A percentile compares a stretch with the other conserved stretches of the same genome.
Evolutionary conservation across 1,140 invertebrate species (phyloP).

Genomic region (Elymnias hypermnestra): DNA sequence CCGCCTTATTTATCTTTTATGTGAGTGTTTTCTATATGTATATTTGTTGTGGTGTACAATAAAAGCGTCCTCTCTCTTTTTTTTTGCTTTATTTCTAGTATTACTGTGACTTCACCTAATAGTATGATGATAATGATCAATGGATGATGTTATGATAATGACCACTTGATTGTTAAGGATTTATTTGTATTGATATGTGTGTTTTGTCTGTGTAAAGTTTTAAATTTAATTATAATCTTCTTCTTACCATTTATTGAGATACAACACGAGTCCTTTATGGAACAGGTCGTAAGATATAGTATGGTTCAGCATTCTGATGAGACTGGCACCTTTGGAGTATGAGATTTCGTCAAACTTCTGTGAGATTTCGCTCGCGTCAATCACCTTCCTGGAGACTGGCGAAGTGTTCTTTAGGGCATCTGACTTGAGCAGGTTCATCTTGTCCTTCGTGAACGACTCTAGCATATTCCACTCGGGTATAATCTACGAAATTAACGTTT

Average conservation of each 20-base stretch:
- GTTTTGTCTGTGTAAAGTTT: neutral
- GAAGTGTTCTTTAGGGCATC: slow-evolving; percentile 87
- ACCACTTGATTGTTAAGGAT: no score
- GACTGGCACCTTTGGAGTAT: slow-evolving; percentile 89
- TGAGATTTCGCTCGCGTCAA: slow-evolving; percentile 84
- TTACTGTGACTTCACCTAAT: no score
- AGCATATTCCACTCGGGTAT: slow-evolving; percentile 84
- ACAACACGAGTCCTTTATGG: slow-evolving; percentile 79
- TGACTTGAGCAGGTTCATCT: slow-evolving; percentile 82
- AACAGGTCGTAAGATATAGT: slow-evolving; percentile 84
- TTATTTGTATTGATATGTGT: no score
- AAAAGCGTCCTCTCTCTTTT: no score
- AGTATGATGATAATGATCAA: no score
- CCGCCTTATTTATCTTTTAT: no score
- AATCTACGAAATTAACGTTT: slow-evolving; percentile 65
- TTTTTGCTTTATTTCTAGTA: no score
- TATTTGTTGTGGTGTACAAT: no score
- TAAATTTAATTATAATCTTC: no score
- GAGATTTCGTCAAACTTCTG: slow-evolving; percentile 91
- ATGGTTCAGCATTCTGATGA: slow-evolving; percentile 89
- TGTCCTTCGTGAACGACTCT: slow-evolving; percentile 86
- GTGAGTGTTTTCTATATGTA: no score
- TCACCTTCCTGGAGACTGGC: slow-evolving; percentile 81
- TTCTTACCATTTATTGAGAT: slow-evolving; percentile 76
- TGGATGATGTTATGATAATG: no score